Percentiles rank a stretch among this genome's conserved stretches.
Conservation (phyloP, 2,888 invertebrate genomes). For the Drosophila stalkeri region DNA sequence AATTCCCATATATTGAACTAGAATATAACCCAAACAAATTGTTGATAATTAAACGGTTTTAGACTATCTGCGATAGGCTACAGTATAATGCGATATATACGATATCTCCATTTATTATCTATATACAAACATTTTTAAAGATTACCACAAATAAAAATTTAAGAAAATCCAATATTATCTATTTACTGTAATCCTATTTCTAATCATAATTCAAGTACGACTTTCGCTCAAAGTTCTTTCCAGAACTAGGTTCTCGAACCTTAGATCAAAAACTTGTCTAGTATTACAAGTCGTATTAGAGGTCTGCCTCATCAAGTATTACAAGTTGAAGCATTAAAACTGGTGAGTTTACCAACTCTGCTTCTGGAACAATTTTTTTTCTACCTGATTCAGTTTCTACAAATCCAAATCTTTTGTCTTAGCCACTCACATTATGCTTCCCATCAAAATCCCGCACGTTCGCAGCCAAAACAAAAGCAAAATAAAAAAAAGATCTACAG, state of each 20-base stretch:
- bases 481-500: background rate
- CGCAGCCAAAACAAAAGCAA: constrained; percentile 7
- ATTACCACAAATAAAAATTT: background rate
- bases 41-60: background rate
- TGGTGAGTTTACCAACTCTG: background rate
- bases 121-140: background rate
- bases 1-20: background rate
- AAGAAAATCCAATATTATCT: background rate
- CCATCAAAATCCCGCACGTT: constrained; percentile 32
- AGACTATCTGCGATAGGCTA: background rate
- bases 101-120: background rate
- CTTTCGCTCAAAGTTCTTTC: background rate
- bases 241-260: background rate
- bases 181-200: too few species aligned
- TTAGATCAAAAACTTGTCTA: background rate
- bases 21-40: background rate
- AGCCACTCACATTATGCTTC: constrained; percentile 17
- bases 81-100: background rate
- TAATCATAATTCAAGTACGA: background rate
- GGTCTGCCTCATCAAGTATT: too few species aligned
- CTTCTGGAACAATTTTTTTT: constrained; percentile 5
- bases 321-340: too few species aligned
- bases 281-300: background rate
- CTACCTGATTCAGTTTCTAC: constrained; percentile 24
- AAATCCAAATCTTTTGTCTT: constrained; percentile 25